Evolutionary conservation across 1,140 invertebrate genomes (phyloP), one percentile per base, ranked within the genome.

Genomic region (Lycorma delicatula): DNA sequence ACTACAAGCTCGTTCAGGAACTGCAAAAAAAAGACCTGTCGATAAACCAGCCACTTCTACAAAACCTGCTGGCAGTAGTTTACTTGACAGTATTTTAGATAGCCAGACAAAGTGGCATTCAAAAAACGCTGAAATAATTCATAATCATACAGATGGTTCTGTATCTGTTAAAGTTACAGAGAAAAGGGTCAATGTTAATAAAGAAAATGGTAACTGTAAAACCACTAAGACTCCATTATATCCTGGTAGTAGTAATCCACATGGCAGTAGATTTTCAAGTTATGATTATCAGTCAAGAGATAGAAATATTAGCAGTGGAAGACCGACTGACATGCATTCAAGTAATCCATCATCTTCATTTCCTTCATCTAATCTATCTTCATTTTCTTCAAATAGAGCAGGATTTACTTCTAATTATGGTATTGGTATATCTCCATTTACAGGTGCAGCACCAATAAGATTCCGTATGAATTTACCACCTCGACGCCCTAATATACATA

Each of bases 71-170:
- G 48, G 54, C 12, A 56, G 67, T 13, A 84, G 89, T 70, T 63
- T 93, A 1, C 68, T 93, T 1, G 82, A 81, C 9, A 82, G 75
- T 59, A 92, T 93, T 58, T 74, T 93, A 62, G 77, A 81, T 50
- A 79, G 79, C 58, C 89, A 92, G 71, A 79, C 82, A 56, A 71
- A 83, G n/a, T 80, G 89, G 67, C 82, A 86, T 65, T 82, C 84
- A 1, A 83, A 79, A 53, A 79, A 80, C 56, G 69, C 75, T 9
- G 70, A 81, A 11, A 71, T 57, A 20, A 61, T 87, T 3, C 79
- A 75, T 0, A 69, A 87, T 0, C 75, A 80, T 11, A 71, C 76
- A 22, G 78, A 86, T 64, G 85, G 85, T 0, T 68, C 67, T 29
- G 22, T 57, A 3, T 11, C 29, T n/a, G 25, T 66, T 71, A 55